These are phyloP conservation scores for Elysia crispata DNA, from an alignment of 2,888 invertebrate species.

Conservation along the genomic window DNA sequence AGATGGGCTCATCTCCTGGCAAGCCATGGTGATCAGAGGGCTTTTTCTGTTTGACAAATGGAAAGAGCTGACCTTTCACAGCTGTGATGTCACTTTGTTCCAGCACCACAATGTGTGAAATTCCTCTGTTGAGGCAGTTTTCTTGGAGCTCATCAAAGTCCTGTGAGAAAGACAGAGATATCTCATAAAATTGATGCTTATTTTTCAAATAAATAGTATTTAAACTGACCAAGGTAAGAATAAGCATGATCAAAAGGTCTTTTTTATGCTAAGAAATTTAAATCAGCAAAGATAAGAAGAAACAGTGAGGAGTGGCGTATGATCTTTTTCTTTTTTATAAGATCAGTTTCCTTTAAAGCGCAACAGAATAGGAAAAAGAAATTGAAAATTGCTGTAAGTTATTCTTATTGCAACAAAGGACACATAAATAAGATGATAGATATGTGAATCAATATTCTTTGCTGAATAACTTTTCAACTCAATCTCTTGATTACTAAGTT, in stretches of 20 bases:
- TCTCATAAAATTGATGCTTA: too few relatives aligned
- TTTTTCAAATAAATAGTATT: too few relatives aligned
- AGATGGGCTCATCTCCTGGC: not conserved
- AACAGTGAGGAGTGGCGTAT: too few relatives aligned
- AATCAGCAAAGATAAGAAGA: not conserved
- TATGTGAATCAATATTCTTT: too few relatives aligned
- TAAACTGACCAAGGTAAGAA: not conserved
- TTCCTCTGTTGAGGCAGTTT: slow-evolving; percentile 77
- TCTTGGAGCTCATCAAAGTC: slow-evolving; percentile 45
- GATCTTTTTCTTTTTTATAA: too few relatives aligned
- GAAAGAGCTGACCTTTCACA: slow-evolving; percentile 73
- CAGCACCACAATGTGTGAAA: slow-evolving; percentile 83
- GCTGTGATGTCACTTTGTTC: slow-evolving; percentile 82
- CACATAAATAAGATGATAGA: too few relatives aligned
- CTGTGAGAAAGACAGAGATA: not conserved
- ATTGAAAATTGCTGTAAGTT: too few relatives aligned
- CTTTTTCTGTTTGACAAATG: slow-evolving; percentile 63
- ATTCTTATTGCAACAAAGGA: too few relatives aligned
- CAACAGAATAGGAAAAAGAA: too few relatives aligned
- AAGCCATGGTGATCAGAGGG: not conserved
- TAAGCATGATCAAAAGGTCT: not conserved
- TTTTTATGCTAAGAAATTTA: too few relatives aligned
- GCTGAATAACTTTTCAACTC: too few relatives aligned
- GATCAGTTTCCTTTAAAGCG: not conserved
- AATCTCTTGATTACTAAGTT: too few relatives aligned